phyloP scores from a whole-genome alignment of 2,888 invertebrate genomes.

The Fissipunctia ypsillon region DNA sequence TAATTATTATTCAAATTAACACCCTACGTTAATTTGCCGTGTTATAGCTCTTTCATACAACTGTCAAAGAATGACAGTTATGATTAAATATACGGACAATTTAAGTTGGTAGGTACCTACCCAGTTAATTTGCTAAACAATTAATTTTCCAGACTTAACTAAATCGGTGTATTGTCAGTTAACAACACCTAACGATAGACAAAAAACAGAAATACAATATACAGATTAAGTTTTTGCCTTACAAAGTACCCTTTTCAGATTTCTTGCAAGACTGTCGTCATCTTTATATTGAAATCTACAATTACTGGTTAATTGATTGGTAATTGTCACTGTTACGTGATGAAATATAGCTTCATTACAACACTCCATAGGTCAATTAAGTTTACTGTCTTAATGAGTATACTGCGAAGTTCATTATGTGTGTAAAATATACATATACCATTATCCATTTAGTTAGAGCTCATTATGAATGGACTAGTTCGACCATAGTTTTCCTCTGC shows the following conservation, averaged over 20 bases:
- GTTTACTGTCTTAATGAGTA: slow-evolving; percentile 19
- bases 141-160: not conserved
- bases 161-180: not conserved
- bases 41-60: not conserved
- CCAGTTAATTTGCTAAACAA: not conserved
- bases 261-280: slow-evolving; percentile 28
- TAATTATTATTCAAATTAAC: not conserved
- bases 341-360: not conserved
- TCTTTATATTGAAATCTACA: slow-evolving; percentile 21
- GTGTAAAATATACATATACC: slow-evolving; percentile 20
- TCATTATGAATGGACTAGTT: not conserved
- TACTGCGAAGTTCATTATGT: not conserved
- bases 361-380: slow-evolving; percentile 1
- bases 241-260: not conserved
- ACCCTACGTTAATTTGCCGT: too few species aligned
- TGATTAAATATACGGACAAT: not conserved
- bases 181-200: not conserved
- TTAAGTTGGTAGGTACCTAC: not conserved
- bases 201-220: not conserved
- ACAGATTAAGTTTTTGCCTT: not conserved
- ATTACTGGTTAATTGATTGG: slow-evolving; percentile 30
- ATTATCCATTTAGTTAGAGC: not conserved
- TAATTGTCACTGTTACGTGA: slow-evolving; percentile 5
- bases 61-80: not conserved
- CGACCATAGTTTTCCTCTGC: not conserved